Percentiles rank a stretch among this genome's conserved stretches.
phyloP scores from a whole-genome alignment of 2,797 vertebrate genomes.

The Tadarida brasiliensis region DNA sequence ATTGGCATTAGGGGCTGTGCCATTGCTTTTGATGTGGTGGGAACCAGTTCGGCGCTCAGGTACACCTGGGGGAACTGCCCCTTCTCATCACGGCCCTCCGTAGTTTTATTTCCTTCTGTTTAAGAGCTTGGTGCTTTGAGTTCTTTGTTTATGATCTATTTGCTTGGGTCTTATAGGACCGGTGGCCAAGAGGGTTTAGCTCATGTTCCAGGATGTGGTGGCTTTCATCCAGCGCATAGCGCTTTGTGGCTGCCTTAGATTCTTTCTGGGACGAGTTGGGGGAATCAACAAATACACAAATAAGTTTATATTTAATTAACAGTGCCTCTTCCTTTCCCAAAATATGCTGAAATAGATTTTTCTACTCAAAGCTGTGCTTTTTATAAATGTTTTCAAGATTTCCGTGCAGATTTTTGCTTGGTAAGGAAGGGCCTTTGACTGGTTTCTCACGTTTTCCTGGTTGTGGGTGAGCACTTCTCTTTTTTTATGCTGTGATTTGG shows the following conservation, averaged over 20 bases:
- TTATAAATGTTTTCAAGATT: conserved; percentile 69
- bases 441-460: not conserved
- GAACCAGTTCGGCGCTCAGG: conserved; percentile 65
- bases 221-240: conserved; percentile 39
- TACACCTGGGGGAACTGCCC: conserved; percentile 74
- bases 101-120: conserved; percentile 73
- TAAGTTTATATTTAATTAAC: conserved; percentile 71
- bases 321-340: conserved; percentile 27
- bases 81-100: conserved; percentile 33
- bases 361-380: conserved; percentile 29
- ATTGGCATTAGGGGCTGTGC: conserved; percentile 73
- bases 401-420: conserved; percentile 3
- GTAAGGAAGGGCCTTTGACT: not conserved
- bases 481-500: not conserved
- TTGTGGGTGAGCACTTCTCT: not conserved
- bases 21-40: conserved; percentile 80
- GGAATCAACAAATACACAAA: conserved; percentile 64
- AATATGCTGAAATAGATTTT: conserved; percentile 68
- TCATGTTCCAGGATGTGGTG: conserved; percentile 66
- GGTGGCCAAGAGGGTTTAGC: conserved; percentile 38
- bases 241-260: conserved; percentile 60
- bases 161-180: conserved; percentile 50
- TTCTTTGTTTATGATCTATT: conserved; percentile 64
- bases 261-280: conserved; percentile 50
- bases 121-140: conserved; percentile 58